Evolutionary conservation across 2,888 invertebrate genomes (phyloP).

Genomic region (Noctua janthe): DNA sequence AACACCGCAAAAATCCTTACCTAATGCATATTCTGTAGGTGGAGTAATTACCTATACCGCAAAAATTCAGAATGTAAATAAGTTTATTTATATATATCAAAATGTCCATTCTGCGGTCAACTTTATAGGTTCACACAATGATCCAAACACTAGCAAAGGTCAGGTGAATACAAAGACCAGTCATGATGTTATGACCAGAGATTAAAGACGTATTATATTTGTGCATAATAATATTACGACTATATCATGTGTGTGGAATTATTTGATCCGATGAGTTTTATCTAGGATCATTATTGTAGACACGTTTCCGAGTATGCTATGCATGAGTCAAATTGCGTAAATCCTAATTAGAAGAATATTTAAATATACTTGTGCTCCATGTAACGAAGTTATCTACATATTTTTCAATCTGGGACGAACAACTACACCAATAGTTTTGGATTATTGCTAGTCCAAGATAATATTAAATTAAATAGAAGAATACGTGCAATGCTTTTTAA

Average conservation of each 20-base stretch:
- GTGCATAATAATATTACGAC: slow-evolving; percentile 12
- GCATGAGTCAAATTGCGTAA: slow-evolving; percentile 24
- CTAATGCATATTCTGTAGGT: neutral
- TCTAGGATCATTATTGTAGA: slow-evolving; percentile 7
- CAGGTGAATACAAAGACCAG: slow-evolving; percentile 13
- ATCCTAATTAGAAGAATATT: neutral
- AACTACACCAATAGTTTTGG: neutral
- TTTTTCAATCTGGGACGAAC: neutral
- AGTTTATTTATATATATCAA: neutral
- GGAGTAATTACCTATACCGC: neutral
- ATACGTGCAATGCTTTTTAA: neutral
- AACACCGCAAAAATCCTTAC: neutral
- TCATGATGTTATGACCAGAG: slow-evolving; percentile 20
- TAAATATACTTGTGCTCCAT: neutral
- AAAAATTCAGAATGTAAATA: slow-evolving; percentile 6
- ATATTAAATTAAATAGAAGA: neutral
- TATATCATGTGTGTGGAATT: slow-evolving; percentile 30
- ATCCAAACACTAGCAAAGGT: slow-evolving; percentile 30
- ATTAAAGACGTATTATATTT: slow-evolving; percentile 51
- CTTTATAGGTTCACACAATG: slow-evolving; percentile 30
- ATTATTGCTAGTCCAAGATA: neutral
- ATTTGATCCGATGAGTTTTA: slow-evolving; percentile 27
- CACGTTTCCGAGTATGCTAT: slow-evolving; percentile 24
- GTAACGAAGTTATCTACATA: neutral
- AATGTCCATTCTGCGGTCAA: neutral